Evolutionary conservation across 2,113 vertebrate genomes (phyloP), one percentile per base, ranked within the genome.

Genomic region (Potamarius usumacintae): DNA sequence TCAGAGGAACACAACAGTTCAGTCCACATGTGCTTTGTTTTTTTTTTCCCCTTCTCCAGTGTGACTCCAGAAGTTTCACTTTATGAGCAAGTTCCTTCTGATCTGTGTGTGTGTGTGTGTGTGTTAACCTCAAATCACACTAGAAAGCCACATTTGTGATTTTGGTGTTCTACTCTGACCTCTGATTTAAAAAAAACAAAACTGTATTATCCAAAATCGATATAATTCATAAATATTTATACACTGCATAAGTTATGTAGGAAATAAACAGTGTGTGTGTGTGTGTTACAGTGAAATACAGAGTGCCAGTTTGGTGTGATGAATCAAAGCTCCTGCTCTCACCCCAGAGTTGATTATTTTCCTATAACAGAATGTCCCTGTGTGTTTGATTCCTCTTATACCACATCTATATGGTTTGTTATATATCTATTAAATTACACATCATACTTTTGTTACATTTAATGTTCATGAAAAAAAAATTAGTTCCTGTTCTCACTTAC

Each of bases 191-290:
- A 42, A 42, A 34, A 42, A 42, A 50, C 22, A 42, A 74, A 50
- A 4, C 14, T 48, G 15, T 34, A 7, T 10, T 74, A 48, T 74
- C 7, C 71, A 74, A 48, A 50, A 52, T 53, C 22, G 0, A 2
- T 77, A 77, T 52, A 25, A 77, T 77, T 77, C 53, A 77, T 52
- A 77, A 77, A 77, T 77, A 77, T 42, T 77, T 77, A 12, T 77
- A 77, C 50, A 77, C 3, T 25, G 8, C 74, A 77, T 77, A 53
- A 52, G 55, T 74, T 57, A 84, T 72, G 0, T 53, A 25, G 52
- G 12, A 34, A 77, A 77, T 77, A 77, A 52, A 77, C 74, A 52
- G 76, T 53, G 52, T 57, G 53, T 58, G 78, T 57, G 57, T 60
- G 55, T 34, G 79, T 34, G 72, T 42, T 34, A 42, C 6, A 72